phyloP scores from a whole-genome alignment of 2,797 vertebrate genomes.

The Muraenolepis orangiensis region DNA sequence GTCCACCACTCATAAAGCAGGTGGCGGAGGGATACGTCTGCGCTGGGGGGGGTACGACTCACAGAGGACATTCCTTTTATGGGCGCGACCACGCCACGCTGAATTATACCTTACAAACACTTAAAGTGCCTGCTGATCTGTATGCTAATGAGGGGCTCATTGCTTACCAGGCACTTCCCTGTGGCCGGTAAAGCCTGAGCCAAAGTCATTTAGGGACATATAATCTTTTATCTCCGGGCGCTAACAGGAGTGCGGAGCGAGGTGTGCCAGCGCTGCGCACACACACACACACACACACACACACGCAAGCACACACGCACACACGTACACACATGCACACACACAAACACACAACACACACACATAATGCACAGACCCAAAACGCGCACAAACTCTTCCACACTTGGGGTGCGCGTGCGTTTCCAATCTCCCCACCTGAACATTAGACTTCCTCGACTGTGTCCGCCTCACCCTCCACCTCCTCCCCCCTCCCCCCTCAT shows the following conservation, averaged over 20 bases:
- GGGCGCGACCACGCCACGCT: slow-evolving; percentile 30
- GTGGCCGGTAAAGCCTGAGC: slow-evolving; percentile 41
- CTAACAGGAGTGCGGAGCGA: slow-evolving; percentile 11
- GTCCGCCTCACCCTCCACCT: slow-evolving; percentile 26
- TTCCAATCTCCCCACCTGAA: slow-evolving; percentile 34
- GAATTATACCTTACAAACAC: slow-evolving; percentile 47
- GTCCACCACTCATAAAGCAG: background rate
- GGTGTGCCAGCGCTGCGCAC: background rate
- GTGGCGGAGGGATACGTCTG: slow-evolving; percentile 3
- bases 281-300: slow-evolving; percentile 6
- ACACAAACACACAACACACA: background rate
- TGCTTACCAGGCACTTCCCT: slow-evolving; percentile 53
- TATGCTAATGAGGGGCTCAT: slow-evolving; percentile 49
- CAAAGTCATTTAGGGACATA: slow-evolving; percentile 44
- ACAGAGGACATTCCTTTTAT: slow-evolving; percentile 28
- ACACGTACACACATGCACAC: background rate
- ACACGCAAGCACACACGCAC: background rate
- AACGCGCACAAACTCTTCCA: background rate
- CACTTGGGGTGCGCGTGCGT: slow-evolving; percentile 1
- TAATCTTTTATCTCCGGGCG: slow-evolving; percentile 37
- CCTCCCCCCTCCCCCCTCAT: slow-evolving; percentile 17
- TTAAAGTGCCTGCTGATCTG: slow-evolving; percentile 47
- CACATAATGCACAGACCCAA: background rate
- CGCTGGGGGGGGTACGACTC: slow-evolving; percentile 29
- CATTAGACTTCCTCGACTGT: slow-evolving; percentile 40